Conservation (phyloP, 2,888 invertebrate genomes). For the Hyles lineata region DNA sequence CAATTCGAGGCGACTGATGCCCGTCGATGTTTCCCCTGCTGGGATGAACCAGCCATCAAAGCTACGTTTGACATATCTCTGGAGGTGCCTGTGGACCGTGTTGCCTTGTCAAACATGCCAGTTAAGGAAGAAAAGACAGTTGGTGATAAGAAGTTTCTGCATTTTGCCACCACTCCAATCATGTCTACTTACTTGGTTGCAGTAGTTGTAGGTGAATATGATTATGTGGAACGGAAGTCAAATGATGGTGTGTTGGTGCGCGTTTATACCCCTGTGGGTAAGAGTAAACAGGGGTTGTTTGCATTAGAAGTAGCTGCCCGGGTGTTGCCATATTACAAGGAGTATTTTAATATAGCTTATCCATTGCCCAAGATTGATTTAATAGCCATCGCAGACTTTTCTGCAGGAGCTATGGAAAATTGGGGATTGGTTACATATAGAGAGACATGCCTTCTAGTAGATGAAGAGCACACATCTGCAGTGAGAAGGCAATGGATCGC, state of each 20-base stretch:
- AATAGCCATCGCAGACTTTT: conserved; percentile 97
- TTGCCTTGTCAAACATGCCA: conserved; percentile 97
- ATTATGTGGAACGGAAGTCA: conserved; percentile 94
- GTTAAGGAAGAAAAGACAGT: conserved; percentile 78
- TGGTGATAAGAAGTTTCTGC: conserved; percentile 84
- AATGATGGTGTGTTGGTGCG: conserved; percentile 92
- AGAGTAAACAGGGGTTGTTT: conserved; percentile 95
- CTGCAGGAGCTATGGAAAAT: conserved; percentile 98
- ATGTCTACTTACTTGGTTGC: conserved; percentile 99
- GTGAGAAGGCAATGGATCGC: conserved; percentile 94
- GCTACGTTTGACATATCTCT: conserved; percentile 96
- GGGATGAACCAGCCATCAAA: conserved; percentile 98
- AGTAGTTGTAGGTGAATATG: conserved; percentile 97
- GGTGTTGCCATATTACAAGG: conserved; percentile 96
- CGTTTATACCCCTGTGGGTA: conserved; percentile 95
- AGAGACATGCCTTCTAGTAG: conserved; percentile 95
- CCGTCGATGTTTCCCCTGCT: conserved; percentile 97
- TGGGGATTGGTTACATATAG: conserved; percentile 98
- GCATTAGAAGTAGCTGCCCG: conserved; percentile 96
- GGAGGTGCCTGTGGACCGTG: conserved; percentile 91
- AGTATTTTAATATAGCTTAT: conserved; percentile 97
- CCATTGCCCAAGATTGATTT: conserved; percentile 98
- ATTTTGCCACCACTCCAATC: conserved; percentile 93
- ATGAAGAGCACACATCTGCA: conserved; percentile 95
- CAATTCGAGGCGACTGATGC: conserved; percentile 97